Evolutionary conservation across 1,140 invertebrate species (phyloP).

Genomic region (Drosophila nigrodunni): DNA sequence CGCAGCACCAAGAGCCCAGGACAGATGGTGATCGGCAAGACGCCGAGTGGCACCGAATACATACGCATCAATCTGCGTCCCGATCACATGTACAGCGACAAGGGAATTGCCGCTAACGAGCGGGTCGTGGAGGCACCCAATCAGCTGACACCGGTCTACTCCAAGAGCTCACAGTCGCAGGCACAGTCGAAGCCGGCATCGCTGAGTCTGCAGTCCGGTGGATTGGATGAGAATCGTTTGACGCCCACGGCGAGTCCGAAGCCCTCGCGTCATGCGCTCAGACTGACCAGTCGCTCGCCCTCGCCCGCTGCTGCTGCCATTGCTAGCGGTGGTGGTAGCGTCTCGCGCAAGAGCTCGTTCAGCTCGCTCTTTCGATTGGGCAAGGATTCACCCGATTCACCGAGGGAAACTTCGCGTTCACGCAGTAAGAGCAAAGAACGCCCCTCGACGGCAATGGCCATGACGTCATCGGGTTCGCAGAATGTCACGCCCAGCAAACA

Average conservation of each 20-base stretch:
- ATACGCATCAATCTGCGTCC: slow-evolving; percentile 89
- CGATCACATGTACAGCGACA: slow-evolving; percentile 87
- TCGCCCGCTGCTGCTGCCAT: slow-evolving; percentile 85
- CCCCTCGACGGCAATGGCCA: slow-evolving; percentile 50
- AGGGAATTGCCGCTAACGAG: slow-evolving; percentile 83
- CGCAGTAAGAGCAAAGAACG: slow-evolving; percentile 89
- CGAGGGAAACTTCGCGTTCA: slow-evolving; percentile 84
- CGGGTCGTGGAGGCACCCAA: slow-evolving; percentile 81
- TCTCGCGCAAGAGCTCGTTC: slow-evolving; percentile 92
- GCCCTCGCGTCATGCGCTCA: slow-evolving; percentile 70
- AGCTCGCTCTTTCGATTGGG: slow-evolving; percentile 89
- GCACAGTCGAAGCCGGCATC: slow-evolving; percentile 85
- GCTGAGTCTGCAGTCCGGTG: slow-evolving; percentile 83
- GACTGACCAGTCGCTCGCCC: slow-evolving; percentile 84
- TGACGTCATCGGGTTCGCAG: slow-evolving; percentile 59
- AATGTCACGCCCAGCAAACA: slow-evolving; percentile 87
- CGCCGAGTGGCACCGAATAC: slow-evolving; percentile 86
- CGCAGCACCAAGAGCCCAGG: slow-evolving; percentile 77
- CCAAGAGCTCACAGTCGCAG: slow-evolving; percentile 60
- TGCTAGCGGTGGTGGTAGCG: slow-evolving; percentile 63
- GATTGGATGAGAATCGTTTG: slow-evolving; percentile 73
- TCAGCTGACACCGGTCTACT: slow-evolving; percentile 70
- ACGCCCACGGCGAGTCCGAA: slow-evolving; percentile 85
- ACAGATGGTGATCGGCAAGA: slow-evolving; percentile 81
- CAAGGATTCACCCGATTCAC: slow-evolving; percentile 81